phyloP scores from a whole-genome alignment of 2,888 invertebrate species.

The Rhagonycha fulva region DNA sequence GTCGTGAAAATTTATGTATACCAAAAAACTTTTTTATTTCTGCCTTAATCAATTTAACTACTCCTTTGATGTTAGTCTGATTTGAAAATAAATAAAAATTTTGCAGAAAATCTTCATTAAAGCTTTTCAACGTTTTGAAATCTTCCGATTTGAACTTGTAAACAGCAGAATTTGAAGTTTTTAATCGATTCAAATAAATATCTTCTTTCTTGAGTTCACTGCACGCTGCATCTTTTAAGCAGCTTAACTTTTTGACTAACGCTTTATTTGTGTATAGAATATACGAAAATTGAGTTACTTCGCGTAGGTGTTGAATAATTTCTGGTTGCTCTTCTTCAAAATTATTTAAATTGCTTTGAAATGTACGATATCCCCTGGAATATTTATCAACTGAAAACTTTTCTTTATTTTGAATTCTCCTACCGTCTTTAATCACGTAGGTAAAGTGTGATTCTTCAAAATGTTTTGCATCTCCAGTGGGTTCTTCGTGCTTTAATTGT shows the following conservation, averaged over 20 bases:
- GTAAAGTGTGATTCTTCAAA: neutral
- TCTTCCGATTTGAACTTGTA: neutral
- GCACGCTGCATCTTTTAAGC: neutral
- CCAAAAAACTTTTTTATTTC: neutral
- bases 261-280: neutral
- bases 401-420: neutral
- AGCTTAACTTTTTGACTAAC: neutral
- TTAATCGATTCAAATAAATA: neutral
- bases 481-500: neutral
- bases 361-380: neutral
- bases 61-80: neutral
- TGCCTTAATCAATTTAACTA: neutral
- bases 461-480: neutral
- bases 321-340: neutral
- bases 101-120: neutral
- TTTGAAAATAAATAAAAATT: neutral
- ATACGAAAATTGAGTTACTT: neutral
- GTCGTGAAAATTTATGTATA: neutral
- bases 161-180: neutral
- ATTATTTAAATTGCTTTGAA: neutral
- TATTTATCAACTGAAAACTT: neutral
- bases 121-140: neutral
- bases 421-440: neutral
- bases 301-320: neutral
- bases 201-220: neutral